These are phyloP conservation scores for Tachina fera DNA, from an alignment of 2,888 invertebrate species.

Conservation along the genomic window DNA sequence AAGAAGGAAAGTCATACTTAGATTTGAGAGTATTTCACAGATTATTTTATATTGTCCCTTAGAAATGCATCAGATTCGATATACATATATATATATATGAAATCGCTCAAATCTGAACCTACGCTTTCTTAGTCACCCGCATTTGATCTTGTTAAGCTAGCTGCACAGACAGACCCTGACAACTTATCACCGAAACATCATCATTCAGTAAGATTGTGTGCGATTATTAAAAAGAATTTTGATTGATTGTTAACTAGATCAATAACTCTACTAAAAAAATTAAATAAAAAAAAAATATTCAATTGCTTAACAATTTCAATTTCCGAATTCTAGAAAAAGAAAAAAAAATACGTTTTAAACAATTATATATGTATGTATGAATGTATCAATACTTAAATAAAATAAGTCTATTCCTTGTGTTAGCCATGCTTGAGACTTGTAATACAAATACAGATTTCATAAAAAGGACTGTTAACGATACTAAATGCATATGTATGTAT, in stretches of 20 bases:
- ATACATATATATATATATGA: no score
- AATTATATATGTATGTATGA: not conserved
- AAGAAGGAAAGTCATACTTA: conserved; percentile 81
- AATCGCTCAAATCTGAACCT: conserved; percentile 9
- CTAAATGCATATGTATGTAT: not conserved
- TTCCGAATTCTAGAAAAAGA: conserved; percentile 2
- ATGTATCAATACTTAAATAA: conserved; percentile 1
- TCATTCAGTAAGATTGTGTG: not conserved
- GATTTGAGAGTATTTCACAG: conserved; percentile 32
- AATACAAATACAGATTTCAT: conserved; percentile 2
- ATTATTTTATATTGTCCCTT: conserved; percentile 25
- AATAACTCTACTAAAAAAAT: conserved; percentile 1
- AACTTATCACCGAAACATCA: conserved; percentile 1
- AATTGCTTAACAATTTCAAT: conserved; percentile 12
- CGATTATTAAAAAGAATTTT: not conserved
- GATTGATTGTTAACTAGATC: no score
- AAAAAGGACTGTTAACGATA: not conserved
- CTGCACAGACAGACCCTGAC: not conserved
- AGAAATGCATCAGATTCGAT: conserved; percentile 14
- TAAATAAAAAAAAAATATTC: no score
- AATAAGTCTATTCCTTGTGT: conserved; percentile 12
- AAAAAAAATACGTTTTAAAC: conserved; percentile 4
- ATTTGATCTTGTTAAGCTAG: conserved; percentile 23
- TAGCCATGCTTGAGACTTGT: conserved; percentile 1
- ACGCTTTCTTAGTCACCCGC: conserved; percentile 24